phyloP scores from a whole-genome alignment of 1,140 invertebrate genomes.

The Drosophila pandora region DNA sequence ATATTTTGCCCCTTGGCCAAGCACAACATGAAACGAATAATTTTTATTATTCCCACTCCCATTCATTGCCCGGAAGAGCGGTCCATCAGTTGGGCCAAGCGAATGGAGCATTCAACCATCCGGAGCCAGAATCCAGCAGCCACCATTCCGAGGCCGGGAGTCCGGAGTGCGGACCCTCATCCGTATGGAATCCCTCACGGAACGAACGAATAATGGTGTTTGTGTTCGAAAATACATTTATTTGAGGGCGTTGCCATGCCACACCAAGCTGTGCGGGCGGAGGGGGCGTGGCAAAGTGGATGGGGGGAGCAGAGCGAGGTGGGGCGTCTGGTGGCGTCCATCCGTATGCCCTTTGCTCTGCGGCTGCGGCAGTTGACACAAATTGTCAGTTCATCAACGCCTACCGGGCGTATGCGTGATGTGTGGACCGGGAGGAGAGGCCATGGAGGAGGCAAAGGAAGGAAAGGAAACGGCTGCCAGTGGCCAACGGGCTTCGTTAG shows the following conservation, averaged over 20 bases:
- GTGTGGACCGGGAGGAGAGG: constrained; percentile 15
- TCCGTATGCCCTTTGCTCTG: constrained; percentile 62
- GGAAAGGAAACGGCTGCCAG: constrained; percentile 9
- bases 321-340: background rate
- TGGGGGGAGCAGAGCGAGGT: background rate
- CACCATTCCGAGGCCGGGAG: background rate
- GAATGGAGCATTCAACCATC: constrained; percentile 15
- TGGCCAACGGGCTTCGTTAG: constrained; percentile 63
- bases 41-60: constrained; percentile 69
- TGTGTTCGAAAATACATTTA: constrained; percentile 81
- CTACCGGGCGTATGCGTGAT: constrained; percentile 75
- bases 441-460: background rate
- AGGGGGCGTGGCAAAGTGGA: background rate
- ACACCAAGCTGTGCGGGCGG: background rate
- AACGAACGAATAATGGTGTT: constrained; percentile 71
- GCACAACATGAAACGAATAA: constrained; percentile 78
- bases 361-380: constrained; percentile 75
- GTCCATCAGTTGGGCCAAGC: constrained; percentile 23
- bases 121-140: constrained; percentile 10
- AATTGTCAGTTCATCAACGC: constrained; percentile 82
- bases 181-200: constrained; percentile 38
- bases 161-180: constrained; percentile 19
- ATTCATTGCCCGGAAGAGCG: constrained; percentile 19
- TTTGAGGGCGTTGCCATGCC: constrained; percentile 65
- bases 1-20: constrained; percentile 68